Base-by-base conservation (phyloP, 2,113 vertebrate species). In the Urocitellus parryii region DNA sequence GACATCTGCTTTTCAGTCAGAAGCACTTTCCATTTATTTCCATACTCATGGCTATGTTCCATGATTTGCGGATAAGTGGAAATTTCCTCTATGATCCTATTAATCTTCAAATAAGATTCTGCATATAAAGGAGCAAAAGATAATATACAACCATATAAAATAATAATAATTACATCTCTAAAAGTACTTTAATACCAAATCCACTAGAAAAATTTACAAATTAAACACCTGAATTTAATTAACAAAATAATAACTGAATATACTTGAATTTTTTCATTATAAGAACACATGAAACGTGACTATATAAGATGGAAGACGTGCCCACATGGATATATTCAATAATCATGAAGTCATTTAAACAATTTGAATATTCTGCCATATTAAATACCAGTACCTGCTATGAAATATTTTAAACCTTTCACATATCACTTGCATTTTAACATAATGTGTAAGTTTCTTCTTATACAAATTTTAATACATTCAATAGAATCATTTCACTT, bases 361-460 rank as follows among this genome's bases (percentile, higher is more conserved):
- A 80, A 56, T 53, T 13, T 65, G 24, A 97, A 77, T 91, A 94
- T 93, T 85, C 20, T 82, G n/a, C 90, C 72, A 94, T 94, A 92
- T 56, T 96, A 92, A 91, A 87, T 61, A 72, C 7, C 32, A 78
- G 27, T 56, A 32, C 39, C 11, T 53, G 5, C 18, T 85, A 77
- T 70, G 73, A 92, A 90, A 91, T 82, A 76, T 78, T 58, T 84
- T n/a, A 94, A 97, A 77, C 9, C n/a, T 90, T 95, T 96, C 37
- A 61, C 12, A 90, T 34, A 25, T 29, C 34, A 91, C 13, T 79
- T 61, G 2, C 48, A 95, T 32, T 96, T 96, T 94, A 74, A 92
- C 8, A 70, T 14, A 88, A 61, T 70, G 34, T 58, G 42, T 24
- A 27, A 72, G n/a, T 34, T 53, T 79, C 24, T 86, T 82, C 78